Evolutionary conservation across 2,113 vertebrate genomes (phyloP).

Genomic region (Toxotes chatareus): DNA sequence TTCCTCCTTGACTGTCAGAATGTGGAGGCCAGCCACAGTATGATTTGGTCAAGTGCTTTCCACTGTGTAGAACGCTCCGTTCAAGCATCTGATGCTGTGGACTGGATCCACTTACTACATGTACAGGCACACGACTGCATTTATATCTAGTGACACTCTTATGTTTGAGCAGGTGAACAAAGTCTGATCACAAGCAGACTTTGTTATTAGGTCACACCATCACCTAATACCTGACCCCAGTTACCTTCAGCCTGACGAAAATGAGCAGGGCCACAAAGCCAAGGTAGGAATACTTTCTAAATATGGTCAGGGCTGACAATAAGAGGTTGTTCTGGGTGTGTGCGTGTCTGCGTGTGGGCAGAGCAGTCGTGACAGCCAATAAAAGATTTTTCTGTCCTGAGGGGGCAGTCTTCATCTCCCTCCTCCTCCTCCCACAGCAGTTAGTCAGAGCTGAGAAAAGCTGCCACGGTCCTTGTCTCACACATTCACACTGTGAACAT

Average conservation of each 20-base stretch:
- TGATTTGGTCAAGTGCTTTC: not conserved
- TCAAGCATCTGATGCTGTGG: no score
- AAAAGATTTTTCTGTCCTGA: slow-evolving; percentile 11
- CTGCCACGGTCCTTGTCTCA: not conserved
- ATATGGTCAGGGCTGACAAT: not conserved
- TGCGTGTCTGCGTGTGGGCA: not conserved
- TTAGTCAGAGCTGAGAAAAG: slow-evolving; percentile 25
- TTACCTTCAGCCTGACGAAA: not conserved
- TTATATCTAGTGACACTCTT: not conserved
- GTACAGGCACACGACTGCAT: not conserved
- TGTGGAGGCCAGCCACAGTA: not conserved
- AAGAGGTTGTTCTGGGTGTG: not conserved
- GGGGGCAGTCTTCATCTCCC: slow-evolving; percentile 23
- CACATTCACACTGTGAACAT: not conserved
- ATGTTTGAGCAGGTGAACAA: not conserved
- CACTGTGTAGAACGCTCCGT: not conserved
- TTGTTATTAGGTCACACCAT: not conserved
- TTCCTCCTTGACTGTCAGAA: not conserved
- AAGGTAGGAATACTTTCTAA: not conserved
- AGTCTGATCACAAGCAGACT: not conserved
- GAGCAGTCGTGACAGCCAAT: slow-evolving; percentile 19
- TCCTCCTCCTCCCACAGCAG: slow-evolving; percentile 30
- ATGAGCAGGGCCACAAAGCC: rapidly evolving
- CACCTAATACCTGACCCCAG: not conserved
- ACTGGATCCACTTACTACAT: not conserved